These are phyloP conservation scores for Anguilla anguilla DNA, from an alignment of 2,797 vertebrate species.

Conservation along the genomic window DNA sequence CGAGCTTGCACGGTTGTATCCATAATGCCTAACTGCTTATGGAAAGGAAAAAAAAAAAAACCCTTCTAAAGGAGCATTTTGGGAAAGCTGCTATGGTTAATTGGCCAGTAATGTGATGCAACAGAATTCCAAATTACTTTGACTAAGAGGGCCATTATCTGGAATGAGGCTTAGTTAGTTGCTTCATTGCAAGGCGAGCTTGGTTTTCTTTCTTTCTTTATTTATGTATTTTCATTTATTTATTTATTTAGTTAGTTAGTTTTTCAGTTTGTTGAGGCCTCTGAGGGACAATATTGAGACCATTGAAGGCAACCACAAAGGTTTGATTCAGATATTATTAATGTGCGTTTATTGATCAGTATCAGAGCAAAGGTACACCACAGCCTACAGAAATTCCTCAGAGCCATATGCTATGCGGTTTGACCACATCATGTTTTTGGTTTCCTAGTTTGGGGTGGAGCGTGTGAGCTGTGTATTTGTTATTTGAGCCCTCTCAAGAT, in stretches of 20 bases:
- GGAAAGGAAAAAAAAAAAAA: background rate
- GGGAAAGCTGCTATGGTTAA: background rate
- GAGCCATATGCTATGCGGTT: conserved; percentile 62
- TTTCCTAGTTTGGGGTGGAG: conserved; percentile 33
- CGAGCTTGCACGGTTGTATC: background rate
- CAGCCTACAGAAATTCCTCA: conserved; percentile 55
- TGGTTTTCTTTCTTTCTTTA: background rate
- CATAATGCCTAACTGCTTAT: background rate
- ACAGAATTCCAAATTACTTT: background rate
- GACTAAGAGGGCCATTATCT: conserved; percentile 2
- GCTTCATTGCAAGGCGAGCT: background rate
- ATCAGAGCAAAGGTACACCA: conserved; percentile 7
- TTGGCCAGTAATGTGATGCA: background rate
- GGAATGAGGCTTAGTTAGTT: background rate
- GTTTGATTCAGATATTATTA: conserved; percentile 28
- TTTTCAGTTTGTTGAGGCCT: background rate
- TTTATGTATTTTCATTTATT: background rate
- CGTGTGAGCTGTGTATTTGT: background rate
- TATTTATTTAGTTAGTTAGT: background rate
- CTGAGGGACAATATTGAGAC: conserved; percentile 13
- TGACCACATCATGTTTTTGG: conserved; percentile 57
- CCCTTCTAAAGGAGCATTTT: background rate
- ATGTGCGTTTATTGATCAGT: conserved; percentile 39
- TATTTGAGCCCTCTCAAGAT: conserved; percentile 22
- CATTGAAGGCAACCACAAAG: conserved; percentile 1